Base-by-base conservation (phyloP, 2,888 invertebrate species). In the Mythimna ferrago region DNA sequence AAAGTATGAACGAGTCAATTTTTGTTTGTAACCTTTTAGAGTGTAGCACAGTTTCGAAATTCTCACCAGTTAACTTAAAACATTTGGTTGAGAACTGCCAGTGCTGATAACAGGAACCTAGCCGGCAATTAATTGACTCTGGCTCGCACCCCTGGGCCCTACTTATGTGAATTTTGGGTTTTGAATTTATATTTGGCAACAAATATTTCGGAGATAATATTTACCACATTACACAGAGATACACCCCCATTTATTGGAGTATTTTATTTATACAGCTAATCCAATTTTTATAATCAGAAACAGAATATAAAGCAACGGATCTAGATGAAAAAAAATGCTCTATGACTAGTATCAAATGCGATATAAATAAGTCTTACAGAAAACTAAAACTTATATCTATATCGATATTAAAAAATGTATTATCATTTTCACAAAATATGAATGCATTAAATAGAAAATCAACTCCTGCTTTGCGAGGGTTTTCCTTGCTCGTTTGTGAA, bases 401-500 rank as follows among this genome's bases (percentile, higher is more conserved):
- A 58, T 10, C n/a, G 1, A 9, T 32, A 57, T 35, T 58, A 26
- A n/a, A 35, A n/a, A 69, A 53, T 32, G 16, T n/a, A 53, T 14
- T 54, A 58, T 54, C n/a, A 16, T 32, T 56, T 72, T 56, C 56
- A 61, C 5, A 14, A 63, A 64, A 80, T 66, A 62, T 74, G 74
- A 62, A 62, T 58, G 21, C 76, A 74, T 57, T 51, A 57, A 54
- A 81, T 75, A 51, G 72, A 71, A 76, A 73, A 82, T 78, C 72
- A 58, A 72, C 66, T 83, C 32, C 56, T 58, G 44, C 56, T 58
- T 61, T 65, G 56, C 61, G 66, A 70, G 54, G 69, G 53, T 69
- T 81, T 61, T 64, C 71, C 38, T 61, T 74, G 60, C 69, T 70
- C 80, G 81, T 82, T 80, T 85, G 80, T 90, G 89, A 89, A 90